Percentiles rank a stretch among this genome's conserved stretches.
phyloP scores from a whole-genome alignment of 1,140 invertebrate genomes.

The Drosophila melanica region DNA sequence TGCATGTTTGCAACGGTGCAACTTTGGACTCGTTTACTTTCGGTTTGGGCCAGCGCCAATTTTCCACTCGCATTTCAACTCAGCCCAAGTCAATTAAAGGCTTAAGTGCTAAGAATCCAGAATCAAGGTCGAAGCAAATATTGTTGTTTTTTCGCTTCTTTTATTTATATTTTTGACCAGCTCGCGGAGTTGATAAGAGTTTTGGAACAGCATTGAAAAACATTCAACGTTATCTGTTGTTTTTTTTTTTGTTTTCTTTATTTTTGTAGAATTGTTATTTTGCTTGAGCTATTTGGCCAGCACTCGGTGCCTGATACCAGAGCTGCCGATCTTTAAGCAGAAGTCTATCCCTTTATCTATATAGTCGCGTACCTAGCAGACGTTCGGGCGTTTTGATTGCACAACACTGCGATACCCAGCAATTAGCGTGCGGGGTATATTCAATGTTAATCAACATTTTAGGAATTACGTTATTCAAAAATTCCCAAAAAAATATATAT shows the following conservation, averaged over 20 bases:
- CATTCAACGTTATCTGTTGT: conserved; percentile 35
- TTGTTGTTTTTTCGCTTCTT: no score
- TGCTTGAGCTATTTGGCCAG: conserved; percentile 19
- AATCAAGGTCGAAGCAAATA: conserved; percentile 29
- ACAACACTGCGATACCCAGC: not conserved
- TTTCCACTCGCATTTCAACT: not conserved
- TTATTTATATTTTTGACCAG: no score
- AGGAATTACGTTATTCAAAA: no score
- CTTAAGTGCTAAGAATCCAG: not conserved
- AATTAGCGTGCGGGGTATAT: not conserved
- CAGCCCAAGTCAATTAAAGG: not conserved
- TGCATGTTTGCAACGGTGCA: conserved; percentile 25
- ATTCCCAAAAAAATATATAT: no score
- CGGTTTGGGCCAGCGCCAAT: no score
- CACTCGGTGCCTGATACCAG: conserved; percentile 15
- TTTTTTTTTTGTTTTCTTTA: conserved; percentile 21
- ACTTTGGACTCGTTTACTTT: conserved; percentile 24
- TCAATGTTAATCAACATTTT: no score
- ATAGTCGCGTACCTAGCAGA: conserved; percentile 20
- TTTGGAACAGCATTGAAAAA: conserved; percentile 22
- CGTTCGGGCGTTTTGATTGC: conserved; percentile 24
- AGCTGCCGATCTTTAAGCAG: conserved; percentile 32
- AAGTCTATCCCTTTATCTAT: conserved; percentile 22
- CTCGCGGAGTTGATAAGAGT: conserved; percentile 25
- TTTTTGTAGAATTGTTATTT: conserved; percentile 9